These are phyloP conservation scores for Agrotis exclamationis DNA, from an alignment of 2,888 invertebrate genomes.

Conservation along the genomic window DNA sequence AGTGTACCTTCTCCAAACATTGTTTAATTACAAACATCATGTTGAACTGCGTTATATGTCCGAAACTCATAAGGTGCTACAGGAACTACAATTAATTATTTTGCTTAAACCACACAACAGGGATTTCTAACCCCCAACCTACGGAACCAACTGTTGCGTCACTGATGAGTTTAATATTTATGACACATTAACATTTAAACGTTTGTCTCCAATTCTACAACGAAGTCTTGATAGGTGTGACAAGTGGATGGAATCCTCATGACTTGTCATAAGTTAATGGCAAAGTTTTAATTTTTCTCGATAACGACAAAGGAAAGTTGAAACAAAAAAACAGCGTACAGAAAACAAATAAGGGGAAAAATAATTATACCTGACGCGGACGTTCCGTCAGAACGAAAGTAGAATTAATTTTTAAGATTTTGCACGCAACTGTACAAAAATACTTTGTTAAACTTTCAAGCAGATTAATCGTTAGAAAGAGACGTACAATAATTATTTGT, in stretches of 20 bases:
- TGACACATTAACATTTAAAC: conserved; percentile 50
- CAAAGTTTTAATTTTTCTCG: not conserved
- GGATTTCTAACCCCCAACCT: conserved; percentile 34
- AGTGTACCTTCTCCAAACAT: too few relatives aligned
- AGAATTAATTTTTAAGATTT: conserved; percentile 61
- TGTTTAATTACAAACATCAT: too few relatives aligned
- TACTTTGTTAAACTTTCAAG: conserved; percentile 81
- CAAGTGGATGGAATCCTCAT: not conserved
- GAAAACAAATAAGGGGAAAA: too few relatives aligned
- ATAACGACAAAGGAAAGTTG: not conserved
- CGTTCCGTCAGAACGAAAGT: conserved; percentile 34
- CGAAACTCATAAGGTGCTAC: conserved; percentile 18
- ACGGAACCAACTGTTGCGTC: conserved; percentile 59
- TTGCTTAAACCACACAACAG: conserved; percentile 38
- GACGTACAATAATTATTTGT: conserved; percentile 63
- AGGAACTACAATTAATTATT: conserved; percentile 54
- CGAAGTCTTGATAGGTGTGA: not conserved
- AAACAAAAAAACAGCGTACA: conserved; percentile 5
- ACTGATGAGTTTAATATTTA: conserved; percentile 56
- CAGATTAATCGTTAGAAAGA: conserved; percentile 78
- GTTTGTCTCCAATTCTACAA: conserved; percentile 19
- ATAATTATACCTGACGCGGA: not conserved
- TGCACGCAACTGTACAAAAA: conserved; percentile 74
- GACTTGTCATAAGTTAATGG: not conserved
- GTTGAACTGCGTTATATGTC: conserved; percentile 9